phyloP scores from a whole-genome alignment of 1,140 invertebrate species.

The silkworm (Bombyx mori) region ASM3026992v2 NC_085114.1:13248001-13248500 shows the following conservation, averaged over 20 bases:
- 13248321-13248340: constrained; percentile 72
- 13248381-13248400: constrained; percentile 79
- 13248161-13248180: constrained; percentile 81
- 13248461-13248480: constrained; percentile 65
- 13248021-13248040: constrained; percentile 70
- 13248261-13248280: constrained; percentile 71
- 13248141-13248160: constrained; percentile 69
- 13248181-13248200: constrained; percentile 78
- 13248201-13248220: constrained; percentile 78
- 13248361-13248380: constrained; percentile 76
- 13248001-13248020: constrained; percentile 59
- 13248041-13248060: constrained; percentile 73
- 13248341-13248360: constrained; percentile 74
- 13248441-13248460: constrained; percentile 71
- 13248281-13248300: constrained; percentile 74
- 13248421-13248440: constrained; percentile 74
- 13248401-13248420: constrained; percentile 76
- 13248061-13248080: constrained; percentile 75
- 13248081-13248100: constrained; percentile 78
- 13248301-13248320: constrained; percentile 78
- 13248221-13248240: constrained; percentile 79
- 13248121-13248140: constrained; percentile 65
- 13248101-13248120: constrained; percentile 75
- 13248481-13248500: constrained; percentile 63
- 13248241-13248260: constrained; percentile 78